These are phyloP conservation scores for Lepidocyrtoides sp. DNA, from an alignment of 2,888 invertebrate genomes.

Conservation along the genomic window DNA sequence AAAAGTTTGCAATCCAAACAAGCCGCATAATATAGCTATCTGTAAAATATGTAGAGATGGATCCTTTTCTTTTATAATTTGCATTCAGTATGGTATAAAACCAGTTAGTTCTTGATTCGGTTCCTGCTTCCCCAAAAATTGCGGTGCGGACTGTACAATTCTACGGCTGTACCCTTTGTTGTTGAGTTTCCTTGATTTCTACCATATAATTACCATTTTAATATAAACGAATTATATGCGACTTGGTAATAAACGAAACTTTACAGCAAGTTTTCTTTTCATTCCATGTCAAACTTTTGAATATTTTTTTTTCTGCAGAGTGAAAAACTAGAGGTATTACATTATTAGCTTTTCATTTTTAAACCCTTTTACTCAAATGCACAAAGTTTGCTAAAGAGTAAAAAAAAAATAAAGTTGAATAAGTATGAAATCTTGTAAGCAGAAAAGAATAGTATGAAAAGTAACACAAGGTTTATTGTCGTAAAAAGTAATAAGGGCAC, in stretches of 20 bases:
- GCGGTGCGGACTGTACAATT: too few relatives aligned
- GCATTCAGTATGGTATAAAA: too few relatives aligned
- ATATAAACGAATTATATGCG: background rate
- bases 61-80: too few relatives aligned
- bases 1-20: too few relatives aligned
- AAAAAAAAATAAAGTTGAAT: background rate
- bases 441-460: background rate
- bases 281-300: background rate
- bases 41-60: too few relatives aligned
- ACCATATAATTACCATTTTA: background rate
- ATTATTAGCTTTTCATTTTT: too few relatives aligned
- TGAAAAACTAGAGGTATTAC: too few relatives aligned
- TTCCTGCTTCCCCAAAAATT: background rate
- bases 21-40: too few relatives aligned
- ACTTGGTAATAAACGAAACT: background rate
- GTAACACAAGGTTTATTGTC: background rate
- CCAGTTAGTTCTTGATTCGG: too few relatives aligned
- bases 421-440: background rate
- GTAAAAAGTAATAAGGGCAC: background rate
- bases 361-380: background rate
- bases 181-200: background rate
- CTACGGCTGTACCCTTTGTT: too few relatives aligned
- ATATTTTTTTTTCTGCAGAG: background rate
- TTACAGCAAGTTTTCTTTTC: background rate
- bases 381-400: background rate